These are phyloP conservation scores for Fulmarus glacialis DNA, from an alignment of 2,113 vertebrate species.

Conservation along the genomic window DNA sequence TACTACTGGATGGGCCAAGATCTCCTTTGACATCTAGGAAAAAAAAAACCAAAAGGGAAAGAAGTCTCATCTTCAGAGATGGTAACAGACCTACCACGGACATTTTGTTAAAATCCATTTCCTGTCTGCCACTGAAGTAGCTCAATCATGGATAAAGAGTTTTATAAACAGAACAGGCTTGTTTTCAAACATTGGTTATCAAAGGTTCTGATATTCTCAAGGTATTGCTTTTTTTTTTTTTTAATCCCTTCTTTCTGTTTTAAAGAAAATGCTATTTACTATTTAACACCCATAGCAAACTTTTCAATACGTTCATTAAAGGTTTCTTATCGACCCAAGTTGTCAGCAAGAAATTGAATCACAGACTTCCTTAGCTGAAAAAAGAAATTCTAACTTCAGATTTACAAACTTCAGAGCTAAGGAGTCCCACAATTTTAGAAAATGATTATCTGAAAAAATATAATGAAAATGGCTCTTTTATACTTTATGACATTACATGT, in stretches of 20 bases:
- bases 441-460: background rate
- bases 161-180: background rate
- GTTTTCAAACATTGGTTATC: background rate
- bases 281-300: background rate
- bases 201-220: background rate
- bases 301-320: background rate
- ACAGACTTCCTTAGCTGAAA: background rate
- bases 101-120: background rate
- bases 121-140: background rate
- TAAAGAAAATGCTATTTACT: background rate
- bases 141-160: background rate
- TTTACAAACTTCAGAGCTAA: background rate
- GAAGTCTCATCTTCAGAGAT: background rate
- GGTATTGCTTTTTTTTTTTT: background rate
- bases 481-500: background rate
- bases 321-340: background rate
- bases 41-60: background rate
- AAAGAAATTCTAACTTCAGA: background rate
- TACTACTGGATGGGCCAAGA: background rate
- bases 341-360: background rate
- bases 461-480: background rate
- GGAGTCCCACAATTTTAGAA: background rate
- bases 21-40: background rate
- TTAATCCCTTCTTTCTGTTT: background rate
- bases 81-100: background rate